phyloP scores from a whole-genome alignment of 2,113 vertebrate species.

The Tenrec ecaudatus region DNA sequence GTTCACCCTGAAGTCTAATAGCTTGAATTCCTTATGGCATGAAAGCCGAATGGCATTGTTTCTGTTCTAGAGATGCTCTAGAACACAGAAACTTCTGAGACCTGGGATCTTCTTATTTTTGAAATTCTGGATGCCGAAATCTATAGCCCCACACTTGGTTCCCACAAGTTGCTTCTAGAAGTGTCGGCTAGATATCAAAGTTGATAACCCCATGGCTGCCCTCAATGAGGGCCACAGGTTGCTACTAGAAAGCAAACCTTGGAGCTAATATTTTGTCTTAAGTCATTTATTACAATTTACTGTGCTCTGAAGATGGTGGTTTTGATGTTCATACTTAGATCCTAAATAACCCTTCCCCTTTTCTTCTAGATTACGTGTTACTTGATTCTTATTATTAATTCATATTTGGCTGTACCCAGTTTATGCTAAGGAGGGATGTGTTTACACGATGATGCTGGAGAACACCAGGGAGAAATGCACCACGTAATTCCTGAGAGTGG shows the following conservation, averaged over 20 bases:
- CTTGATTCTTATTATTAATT: neutral
- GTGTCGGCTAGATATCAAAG: neutral
- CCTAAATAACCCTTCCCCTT: neutral
- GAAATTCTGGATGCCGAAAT: neutral
- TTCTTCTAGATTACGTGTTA: neutral
- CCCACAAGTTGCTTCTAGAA: neutral
- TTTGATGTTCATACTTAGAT: neutral
- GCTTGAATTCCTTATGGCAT: neutral
- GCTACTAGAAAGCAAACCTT: neutral
- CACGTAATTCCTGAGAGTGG: neutral
- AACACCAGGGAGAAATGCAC: neutral
- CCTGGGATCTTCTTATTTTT: no score
- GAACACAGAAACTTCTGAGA: neutral
- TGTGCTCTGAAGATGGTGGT: neutral
- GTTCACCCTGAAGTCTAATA: neutral
- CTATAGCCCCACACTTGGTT: neutral
- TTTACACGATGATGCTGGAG: neutral
- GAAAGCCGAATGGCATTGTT: neutral
- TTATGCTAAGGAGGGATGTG: neutral
- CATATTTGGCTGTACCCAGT: neutral
- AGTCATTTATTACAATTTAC: neutral
- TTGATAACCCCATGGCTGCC: neutral
- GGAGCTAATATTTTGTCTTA: neutral
- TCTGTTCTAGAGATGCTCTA: neutral
- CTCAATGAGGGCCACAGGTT: neutral